Evolutionary conservation across 2,797 vertebrate genomes (phyloP).

Genomic region (Phrynocephalus vlangalii): DNA sequence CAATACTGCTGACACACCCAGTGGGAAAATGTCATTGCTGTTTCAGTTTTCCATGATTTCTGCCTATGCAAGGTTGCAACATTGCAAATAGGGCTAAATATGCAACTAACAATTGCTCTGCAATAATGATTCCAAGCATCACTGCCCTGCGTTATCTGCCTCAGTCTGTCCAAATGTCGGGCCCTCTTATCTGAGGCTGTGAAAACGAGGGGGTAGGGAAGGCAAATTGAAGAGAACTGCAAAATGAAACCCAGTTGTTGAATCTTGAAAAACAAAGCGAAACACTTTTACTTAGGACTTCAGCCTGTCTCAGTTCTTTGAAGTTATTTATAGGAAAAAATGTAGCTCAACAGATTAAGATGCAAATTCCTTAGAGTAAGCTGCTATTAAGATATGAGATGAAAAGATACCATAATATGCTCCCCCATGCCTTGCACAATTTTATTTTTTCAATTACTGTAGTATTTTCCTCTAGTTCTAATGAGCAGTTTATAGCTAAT

Average conservation of each 20-base stretch:
- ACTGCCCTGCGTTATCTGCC: neutral
- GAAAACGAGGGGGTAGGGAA: neutral
- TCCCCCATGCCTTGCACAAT: neutral
- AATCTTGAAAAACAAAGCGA: neutral
- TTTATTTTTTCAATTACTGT: neutral
- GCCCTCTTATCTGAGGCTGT: neutral
- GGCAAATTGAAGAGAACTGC: neutral
- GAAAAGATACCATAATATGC: neutral
- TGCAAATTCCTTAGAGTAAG: neutral
- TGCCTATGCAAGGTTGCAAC: no score
- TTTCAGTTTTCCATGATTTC: no score
- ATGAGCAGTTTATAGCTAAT: conserved; percentile 6
- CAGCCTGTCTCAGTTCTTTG: neutral
- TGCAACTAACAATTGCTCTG: neutral
- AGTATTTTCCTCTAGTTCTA: neutral
- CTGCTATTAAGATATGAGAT: neutral
- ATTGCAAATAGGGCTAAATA: no score
- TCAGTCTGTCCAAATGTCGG: neutral
- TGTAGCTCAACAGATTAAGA: neutral
- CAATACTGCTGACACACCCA: no score
- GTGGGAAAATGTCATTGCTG: no score
- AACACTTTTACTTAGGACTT: neutral
- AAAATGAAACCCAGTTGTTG: neutral
- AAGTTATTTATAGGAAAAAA: neutral
- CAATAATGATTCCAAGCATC: neutral